These are phyloP conservation scores for Cacatua alba DNA, from an alignment of 2,113 vertebrate genomes.

Conservation along the genomic window DNA sequence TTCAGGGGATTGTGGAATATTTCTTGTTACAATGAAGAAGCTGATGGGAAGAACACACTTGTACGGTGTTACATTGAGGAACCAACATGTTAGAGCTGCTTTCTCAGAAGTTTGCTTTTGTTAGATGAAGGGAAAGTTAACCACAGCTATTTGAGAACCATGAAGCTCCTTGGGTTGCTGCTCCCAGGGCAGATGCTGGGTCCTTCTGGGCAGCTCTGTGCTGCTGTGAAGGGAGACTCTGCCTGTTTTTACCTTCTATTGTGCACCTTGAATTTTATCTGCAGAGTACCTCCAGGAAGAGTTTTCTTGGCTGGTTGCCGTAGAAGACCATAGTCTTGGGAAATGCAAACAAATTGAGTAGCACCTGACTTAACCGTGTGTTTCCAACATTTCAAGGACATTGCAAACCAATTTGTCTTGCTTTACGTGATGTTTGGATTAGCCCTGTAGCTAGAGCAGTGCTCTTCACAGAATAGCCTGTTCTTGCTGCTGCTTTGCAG, in stretches of 20 bases:
- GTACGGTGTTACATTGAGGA: neutral
- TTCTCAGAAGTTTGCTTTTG: neutral
- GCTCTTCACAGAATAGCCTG: accelerated
- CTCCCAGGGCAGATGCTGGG: accelerated
- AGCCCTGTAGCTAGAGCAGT: neutral
- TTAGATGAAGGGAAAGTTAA: neutral
- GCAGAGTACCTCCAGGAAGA: neutral
- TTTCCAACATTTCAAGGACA: neutral
- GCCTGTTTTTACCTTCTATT: neutral
- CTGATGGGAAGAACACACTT: neutral
- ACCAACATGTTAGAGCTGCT: neutral
- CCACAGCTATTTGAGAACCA: neutral
- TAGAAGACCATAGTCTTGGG: neutral
- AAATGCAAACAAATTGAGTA: neutral
- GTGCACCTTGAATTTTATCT: neutral
- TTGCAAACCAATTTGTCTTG: neutral
- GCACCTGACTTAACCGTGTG: neutral
- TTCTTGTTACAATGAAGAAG: neutral
- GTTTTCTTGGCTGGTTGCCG: neutral
- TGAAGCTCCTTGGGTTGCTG: neutral
- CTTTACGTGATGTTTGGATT: neutral
- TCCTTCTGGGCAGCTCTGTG: neutral
- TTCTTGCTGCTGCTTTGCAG: neutral
- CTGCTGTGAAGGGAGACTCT: neutral
- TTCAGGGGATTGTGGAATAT: neutral